phyloP scores from a whole-genome alignment of 2,888 invertebrate species.

The Spicauda simplicius region DNA sequence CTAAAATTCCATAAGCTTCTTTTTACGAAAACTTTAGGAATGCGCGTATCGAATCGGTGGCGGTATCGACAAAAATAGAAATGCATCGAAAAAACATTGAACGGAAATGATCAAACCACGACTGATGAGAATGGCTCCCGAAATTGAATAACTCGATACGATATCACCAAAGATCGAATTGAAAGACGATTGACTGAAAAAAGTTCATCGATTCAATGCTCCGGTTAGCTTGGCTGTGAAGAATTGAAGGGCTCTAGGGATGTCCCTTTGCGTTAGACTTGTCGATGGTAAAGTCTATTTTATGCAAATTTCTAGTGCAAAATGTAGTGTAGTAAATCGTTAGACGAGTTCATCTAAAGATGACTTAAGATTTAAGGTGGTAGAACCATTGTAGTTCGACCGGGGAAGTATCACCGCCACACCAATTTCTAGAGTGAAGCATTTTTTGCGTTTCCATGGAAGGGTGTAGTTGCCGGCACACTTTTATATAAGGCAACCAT shows the following conservation, averaged over 20 bases:
- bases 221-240: constrained; percentile 54
- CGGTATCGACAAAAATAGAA: constrained; percentile 56
- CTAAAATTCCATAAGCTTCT: constrained; percentile 58
- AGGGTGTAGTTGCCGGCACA: too few species aligned
- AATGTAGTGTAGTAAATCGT: too few species aligned
- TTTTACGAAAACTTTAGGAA: constrained; percentile 67
- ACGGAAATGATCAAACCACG: constrained; percentile 77
- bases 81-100: constrained; percentile 56
- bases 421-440: too few species aligned
- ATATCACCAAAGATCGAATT: constrained; percentile 79
- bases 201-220: constrained; percentile 72
- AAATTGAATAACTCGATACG: constrained; percentile 80
- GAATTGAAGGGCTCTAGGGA: constrained; percentile 45
- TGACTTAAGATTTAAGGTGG: too few species aligned
- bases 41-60: constrained; percentile 75
- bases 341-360: too few species aligned
- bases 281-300: background rate
- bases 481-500: too few species aligned
- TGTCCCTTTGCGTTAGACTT: constrained; percentile 17
- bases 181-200: constrained; percentile 77
- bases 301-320: too few species aligned
- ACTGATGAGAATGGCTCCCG: constrained; percentile 72
- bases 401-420: too few species aligned
- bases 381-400: too few species aligned
- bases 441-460: too few species aligned